Conservation (phyloP, 2,113 vertebrate species). For the Odontophorus gujanensis region DNA sequence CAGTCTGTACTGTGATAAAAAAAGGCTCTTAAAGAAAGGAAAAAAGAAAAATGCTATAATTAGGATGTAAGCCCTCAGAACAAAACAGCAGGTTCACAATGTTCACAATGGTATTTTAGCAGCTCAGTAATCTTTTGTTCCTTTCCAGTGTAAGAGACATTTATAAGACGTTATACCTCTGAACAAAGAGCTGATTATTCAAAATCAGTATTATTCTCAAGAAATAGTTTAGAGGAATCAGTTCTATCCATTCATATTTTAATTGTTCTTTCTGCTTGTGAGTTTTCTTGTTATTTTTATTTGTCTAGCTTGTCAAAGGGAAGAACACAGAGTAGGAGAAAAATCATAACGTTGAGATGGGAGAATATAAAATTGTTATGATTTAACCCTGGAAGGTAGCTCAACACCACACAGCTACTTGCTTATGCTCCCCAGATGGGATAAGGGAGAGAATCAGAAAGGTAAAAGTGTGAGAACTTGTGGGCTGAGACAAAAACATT, state of each 20-base stretch:
- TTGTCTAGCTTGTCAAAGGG: not conserved
- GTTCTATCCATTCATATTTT: not conserved
- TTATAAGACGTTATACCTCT: conserved; percentile 12
- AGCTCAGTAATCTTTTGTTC: conserved; percentile 70
- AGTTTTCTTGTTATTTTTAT: not conserved
- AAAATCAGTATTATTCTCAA: conserved; percentile 18
- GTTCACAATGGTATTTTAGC: conserved; percentile 59
- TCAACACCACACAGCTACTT: not conserved
- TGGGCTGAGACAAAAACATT: not conserved
- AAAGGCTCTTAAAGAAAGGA: conserved; percentile 51
- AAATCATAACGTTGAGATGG: not conserved
- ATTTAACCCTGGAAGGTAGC: not conserved
- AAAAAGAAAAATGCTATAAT: conserved; percentile 73
- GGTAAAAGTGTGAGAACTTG: not conserved
- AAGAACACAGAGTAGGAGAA: not conserved
- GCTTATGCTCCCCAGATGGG: not conserved
- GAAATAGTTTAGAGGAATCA: not conserved
- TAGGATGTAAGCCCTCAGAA: conserved; percentile 59
- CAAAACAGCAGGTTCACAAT: conserved; percentile 43
- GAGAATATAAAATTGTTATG: not conserved
- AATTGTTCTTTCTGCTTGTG: not conserved
- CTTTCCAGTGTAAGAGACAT: conserved; percentile 9
- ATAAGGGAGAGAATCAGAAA: not conserved
- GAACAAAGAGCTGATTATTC: conserved; percentile 22
- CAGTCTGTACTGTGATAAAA: conserved; percentile 55